These are phyloP conservation scores for Pelecanoides urinatrix DNA, from an alignment of 2,113 vertebrate species.

Conservation along the genomic window DNA sequence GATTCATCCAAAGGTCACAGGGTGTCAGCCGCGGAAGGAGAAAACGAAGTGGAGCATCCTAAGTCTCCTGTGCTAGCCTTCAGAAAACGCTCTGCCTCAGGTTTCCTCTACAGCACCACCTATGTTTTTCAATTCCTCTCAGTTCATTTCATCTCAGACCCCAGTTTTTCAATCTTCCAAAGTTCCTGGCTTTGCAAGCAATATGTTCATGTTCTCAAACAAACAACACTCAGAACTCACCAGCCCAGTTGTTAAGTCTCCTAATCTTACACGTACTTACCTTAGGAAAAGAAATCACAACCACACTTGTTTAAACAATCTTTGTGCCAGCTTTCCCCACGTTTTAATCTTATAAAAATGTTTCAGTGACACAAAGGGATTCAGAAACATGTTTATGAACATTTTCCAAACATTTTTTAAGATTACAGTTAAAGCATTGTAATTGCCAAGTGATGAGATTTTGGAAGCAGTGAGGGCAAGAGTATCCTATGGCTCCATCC, in stretches of 20 bases:
- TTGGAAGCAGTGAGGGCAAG: not conserved
- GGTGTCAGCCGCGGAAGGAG: not conserved
- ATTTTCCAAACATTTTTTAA: slow-evolving; percentile 68
- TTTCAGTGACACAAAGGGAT: slow-evolving; percentile 53
- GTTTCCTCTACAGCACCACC: not conserved
- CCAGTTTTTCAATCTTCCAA: not conserved
- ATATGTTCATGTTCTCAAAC: slow-evolving; percentile 18
- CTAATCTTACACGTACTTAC: slow-evolving; percentile 45
- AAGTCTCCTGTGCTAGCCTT: not conserved
- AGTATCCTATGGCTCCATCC: not conserved
- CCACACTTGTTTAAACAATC: slow-evolving; percentile 69
- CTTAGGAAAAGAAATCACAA: slow-evolving; percentile 54
- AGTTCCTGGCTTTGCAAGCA: slow-evolving; percentile 15
- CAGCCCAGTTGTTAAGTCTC: slow-evolving; percentile 22
- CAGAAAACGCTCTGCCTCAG: not conserved
- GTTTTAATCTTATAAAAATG: slow-evolving; percentile 69
- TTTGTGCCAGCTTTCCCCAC: slow-evolving; percentile 46
- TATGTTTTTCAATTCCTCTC: not conserved
- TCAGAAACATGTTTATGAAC: slow-evolving; percentile 68
- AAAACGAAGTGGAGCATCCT: not conserved
- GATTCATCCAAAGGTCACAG: slow-evolving; percentile 3
- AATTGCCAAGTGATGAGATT: slow-evolving; percentile 11
- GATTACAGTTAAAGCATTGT: slow-evolving; percentile 21
- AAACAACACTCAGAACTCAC: slow-evolving; percentile 49
- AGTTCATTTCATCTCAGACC: not conserved